A percentile compares a stretch with the other conserved stretches of the same genome.
Evolutionary conservation across 2,113 vertebrate species (phyloP).

Genomic region (Porphyrio hochstetteri): DNA sequence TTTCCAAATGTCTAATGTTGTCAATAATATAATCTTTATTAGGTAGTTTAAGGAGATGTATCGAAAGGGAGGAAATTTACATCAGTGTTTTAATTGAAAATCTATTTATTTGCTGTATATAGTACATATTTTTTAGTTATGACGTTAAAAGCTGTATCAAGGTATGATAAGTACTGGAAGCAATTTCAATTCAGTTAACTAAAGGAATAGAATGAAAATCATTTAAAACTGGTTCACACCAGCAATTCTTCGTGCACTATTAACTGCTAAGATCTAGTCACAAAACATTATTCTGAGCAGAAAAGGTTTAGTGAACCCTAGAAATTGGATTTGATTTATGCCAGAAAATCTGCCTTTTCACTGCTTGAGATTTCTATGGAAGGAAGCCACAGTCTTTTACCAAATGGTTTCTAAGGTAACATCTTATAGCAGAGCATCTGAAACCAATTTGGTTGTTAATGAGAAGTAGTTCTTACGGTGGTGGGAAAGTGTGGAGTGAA

Average conservation of each 20-base stretch:
- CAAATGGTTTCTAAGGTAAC: slow-evolving; percentile 88
- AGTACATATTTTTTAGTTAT: neutral
- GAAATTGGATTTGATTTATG: slow-evolving; percentile 89
- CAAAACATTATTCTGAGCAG: slow-evolving; percentile 81
- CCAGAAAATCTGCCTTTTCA: slow-evolving; percentile 86
- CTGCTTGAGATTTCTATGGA: slow-evolving; percentile 84
- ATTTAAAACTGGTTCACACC: slow-evolving; percentile 80
- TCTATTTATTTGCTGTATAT: neutral
- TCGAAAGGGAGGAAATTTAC: neutral
- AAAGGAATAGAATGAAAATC: slow-evolving; percentile 71
- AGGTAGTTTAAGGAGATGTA: neutral
- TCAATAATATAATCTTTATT: neutral
- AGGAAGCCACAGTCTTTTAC: slow-evolving; percentile 83
- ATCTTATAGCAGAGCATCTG: slow-evolving; percentile 82
- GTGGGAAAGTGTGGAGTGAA: slow-evolving; percentile 86
- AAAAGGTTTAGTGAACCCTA: slow-evolving; percentile 90
- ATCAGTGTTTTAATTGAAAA: neutral
- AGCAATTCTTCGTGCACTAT: slow-evolving; percentile 79
- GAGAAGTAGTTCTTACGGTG: slow-evolving; percentile 84
- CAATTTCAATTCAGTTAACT: slow-evolving; percentile 59
- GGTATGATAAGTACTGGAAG: slow-evolving; percentile 48
- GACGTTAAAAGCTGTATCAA: slow-evolving; percentile 22
- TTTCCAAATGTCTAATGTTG: neutral
- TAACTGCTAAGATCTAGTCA: slow-evolving; percentile 82
- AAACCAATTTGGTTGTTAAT: slow-evolving; percentile 92